Conservation (phyloP, 2,797 vertebrate species). For the Myotis myotis region DNA sequence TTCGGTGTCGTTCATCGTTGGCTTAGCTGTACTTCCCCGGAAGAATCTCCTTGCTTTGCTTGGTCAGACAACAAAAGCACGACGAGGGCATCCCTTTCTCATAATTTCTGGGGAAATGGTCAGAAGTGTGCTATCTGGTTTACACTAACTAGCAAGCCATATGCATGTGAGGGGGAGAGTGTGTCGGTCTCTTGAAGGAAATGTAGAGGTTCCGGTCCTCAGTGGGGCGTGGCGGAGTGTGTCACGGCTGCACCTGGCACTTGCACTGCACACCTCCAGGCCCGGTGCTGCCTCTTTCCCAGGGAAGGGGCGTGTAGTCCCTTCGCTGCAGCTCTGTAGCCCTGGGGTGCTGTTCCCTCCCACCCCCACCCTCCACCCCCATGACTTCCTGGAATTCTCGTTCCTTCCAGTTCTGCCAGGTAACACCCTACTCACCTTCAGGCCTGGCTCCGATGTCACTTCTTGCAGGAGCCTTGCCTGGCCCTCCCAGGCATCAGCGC, state of each 20-base stretch:
- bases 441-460: constrained; percentile 17
- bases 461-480: background rate
- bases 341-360: background rate
- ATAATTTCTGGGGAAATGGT: background rate
- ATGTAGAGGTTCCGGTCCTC: background rate
- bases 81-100: background rate
- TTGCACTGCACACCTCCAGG: background rate
- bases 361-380: too few relatives aligned
- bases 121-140: background rate
- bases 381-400: background rate
- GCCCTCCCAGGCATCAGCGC: constrained; percentile 26
- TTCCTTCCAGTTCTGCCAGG: constrained; percentile 33
- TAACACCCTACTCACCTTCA: constrained; percentile 51
- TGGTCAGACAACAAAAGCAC: background rate
- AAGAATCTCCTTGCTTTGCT: background rate
- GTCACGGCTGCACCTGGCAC: background rate
- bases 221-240: accelerated
- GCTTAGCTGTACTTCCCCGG: background rate
- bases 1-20: background rate
- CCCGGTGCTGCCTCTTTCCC: background rate
- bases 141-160: background rate
- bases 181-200: background rate
- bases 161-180: background rate
- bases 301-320: accelerated
- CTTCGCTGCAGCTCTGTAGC: background rate